Conservation (phyloP, 35 echinoderm and acorn worm genomes). For the Chiridota heheva region DNA sequence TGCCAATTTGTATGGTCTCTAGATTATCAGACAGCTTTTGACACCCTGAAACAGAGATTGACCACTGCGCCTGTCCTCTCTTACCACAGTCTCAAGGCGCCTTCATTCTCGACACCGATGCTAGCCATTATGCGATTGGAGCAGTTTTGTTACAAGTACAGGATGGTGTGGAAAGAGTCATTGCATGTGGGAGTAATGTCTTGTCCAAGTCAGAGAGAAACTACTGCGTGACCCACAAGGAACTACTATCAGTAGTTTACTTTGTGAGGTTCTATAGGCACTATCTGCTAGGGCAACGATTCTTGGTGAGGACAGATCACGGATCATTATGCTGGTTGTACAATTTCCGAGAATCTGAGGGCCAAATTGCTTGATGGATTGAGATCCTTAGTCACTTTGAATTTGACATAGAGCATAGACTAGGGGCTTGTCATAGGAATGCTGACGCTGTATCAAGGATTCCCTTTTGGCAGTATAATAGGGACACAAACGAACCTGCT, state of each 20-base stretch:
- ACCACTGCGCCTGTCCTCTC: slow-evolving; percentile 34
- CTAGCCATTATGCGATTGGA: slow-evolving; percentile 31
- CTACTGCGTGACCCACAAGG: slow-evolving; percentile 44
- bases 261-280: slow-evolving; percentile 57
- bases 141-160: slow-evolving; percentile 51
- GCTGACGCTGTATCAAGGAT: slow-evolving; percentile 56
- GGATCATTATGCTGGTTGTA: slow-evolving; percentile 36
- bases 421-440: slow-evolving; percentile 34
- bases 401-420: slow-evolving; percentile 44
- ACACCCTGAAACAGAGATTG: slow-evolving; percentile 27
- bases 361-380: slow-evolving; percentile 52
- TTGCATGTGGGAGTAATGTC: slow-evolving; percentile 46
- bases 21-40: slow-evolving; percentile 44
- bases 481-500: no score
- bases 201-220: slow-evolving; percentile 45
- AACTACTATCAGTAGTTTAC: slow-evolving; percentile 50
- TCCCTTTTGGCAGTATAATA: slow-evolving; percentile 5
- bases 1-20: slow-evolving; percentile 25
- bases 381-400: slow-evolving; percentile 48
- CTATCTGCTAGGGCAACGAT: slow-evolving; percentile 45
- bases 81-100: slow-evolving; percentile 1
- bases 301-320: slow-evolving; percentile 67
- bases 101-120: slow-evolving; percentile 67
- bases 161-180: slow-evolving; percentile 47
- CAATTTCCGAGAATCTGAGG: slow-evolving; percentile 33